Evolutionary conservation across 2,113 vertebrate genomes (phyloP).

Genomic region (Etheostoma cragini): DNA sequence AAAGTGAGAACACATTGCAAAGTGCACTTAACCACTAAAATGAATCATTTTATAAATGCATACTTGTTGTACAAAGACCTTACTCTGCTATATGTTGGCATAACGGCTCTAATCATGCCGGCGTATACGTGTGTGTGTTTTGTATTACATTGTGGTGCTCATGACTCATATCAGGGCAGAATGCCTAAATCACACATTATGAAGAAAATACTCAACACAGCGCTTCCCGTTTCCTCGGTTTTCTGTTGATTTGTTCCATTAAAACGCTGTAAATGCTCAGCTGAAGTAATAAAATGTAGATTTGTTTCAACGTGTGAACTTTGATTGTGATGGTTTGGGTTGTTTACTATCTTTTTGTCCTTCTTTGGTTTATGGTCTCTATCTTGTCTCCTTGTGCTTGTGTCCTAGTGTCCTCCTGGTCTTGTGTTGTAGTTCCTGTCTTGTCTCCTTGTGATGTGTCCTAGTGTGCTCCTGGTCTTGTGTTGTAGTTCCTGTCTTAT

Average conservation of each 20-base stretch:
- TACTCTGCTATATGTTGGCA: constrained; percentile 15
- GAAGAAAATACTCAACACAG: constrained; percentile 30
- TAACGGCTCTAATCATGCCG: constrained; percentile 10
- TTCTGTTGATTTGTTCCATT: rapidly evolving
- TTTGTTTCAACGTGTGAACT: too few species aligned
- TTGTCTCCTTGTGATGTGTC: too few species aligned
- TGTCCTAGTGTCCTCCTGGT: too few species aligned
- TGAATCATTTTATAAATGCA: constrained; percentile 25
- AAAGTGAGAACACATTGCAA: constrained; percentile 31
- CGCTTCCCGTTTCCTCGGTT: constrained; percentile 25
- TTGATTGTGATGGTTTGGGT: too few species aligned
- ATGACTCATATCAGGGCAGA: constrained; percentile 46
- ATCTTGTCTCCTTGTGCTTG: too few species aligned
- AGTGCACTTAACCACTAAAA: constrained; percentile 57
- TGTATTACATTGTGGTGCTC: constrained; percentile 50
- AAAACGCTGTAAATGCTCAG: rapidly evolving
- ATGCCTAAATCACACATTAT: constrained; percentile 30
- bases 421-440: too few species aligned
- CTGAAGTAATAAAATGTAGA: rapidly evolving
- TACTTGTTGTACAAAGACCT: constrained; percentile 32
- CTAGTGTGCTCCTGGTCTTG: too few species aligned
- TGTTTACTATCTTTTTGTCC: too few species aligned
- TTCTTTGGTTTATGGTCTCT: too few species aligned
- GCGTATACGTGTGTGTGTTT: constrained; percentile 29
- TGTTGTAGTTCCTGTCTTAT: too few species aligned